phyloP scores from a whole-genome alignment of 2,797 vertebrate genomes.

The Cossypha niveicapilla region DNA sequence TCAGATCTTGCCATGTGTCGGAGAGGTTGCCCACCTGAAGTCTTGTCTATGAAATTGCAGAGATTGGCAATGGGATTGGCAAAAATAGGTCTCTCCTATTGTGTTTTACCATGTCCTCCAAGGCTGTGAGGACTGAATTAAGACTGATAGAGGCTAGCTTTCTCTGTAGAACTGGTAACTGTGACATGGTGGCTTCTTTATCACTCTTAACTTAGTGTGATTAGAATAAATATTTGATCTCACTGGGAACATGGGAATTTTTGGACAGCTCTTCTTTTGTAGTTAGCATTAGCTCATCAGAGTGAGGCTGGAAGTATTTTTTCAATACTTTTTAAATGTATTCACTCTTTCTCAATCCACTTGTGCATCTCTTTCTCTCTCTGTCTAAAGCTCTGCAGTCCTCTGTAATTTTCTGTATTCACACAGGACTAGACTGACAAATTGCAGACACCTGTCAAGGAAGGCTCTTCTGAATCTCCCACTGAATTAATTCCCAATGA shows the following conservation, averaged over 20 bases:
- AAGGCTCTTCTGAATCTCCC: neutral
- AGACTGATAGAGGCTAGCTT: neutral
- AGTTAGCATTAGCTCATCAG: neutral
- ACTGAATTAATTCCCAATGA: neutral
- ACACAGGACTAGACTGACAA: neutral
- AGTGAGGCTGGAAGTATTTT: neutral
- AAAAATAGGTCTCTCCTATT: neutral
- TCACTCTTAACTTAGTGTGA: neutral
- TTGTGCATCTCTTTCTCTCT: neutral
- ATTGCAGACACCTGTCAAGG: neutral
- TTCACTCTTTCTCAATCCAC: neutral
- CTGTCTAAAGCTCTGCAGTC: neutral
- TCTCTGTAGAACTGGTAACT: neutral
- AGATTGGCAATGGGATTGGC: neutral
- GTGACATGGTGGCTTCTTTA: neutral
- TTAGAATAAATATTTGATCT: neutral
- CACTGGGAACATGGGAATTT: neutral
- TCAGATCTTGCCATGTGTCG: neutral
- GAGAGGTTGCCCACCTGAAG: neutral
- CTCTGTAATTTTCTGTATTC: neutral
- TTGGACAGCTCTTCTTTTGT: neutral
- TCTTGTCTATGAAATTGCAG: neutral
- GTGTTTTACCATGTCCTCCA: neutral
- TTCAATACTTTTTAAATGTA: neutral
- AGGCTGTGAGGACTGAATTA: neutral